phyloP scores from a whole-genome alignment of 2,797 vertebrate genomes.

The Falco novaeseelandiae region DNA sequence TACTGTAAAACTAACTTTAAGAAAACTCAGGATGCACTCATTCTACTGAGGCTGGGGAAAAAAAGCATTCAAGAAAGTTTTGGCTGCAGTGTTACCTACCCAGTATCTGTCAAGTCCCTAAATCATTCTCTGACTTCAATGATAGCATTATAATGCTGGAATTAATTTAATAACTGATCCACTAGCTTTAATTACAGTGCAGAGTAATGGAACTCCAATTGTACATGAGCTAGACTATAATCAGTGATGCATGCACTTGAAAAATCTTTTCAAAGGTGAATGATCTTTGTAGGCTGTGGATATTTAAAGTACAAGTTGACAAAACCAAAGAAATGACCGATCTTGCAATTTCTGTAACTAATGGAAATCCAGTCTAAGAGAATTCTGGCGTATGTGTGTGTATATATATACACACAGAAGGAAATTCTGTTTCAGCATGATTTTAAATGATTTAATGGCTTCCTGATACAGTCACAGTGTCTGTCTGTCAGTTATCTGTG shows the following conservation, averaged over 20 bases:
- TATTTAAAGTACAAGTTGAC: not conserved
- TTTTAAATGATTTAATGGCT: not conserved
- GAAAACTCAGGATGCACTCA: not conserved
- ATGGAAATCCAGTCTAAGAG: not conserved
- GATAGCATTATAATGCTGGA: not conserved
- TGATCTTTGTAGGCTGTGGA: not conserved
- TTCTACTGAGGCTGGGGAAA: not conserved
- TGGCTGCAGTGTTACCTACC: not conserved
- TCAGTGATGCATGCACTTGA: not conserved
- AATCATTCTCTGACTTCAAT: not conserved
- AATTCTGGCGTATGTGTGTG: not conserved
- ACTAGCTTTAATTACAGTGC: not conserved
- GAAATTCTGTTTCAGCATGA: not conserved
- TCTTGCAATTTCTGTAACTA: not conserved
- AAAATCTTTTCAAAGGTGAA: not conserved
- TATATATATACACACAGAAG: no score
- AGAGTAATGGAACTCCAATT: constrained; percentile 5
- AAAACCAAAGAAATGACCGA: not conserved
- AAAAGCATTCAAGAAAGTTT: not conserved
- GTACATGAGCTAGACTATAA: not conserved
- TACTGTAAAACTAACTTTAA: not conserved
- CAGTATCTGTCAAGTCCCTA: not conserved
- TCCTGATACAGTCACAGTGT: not conserved
- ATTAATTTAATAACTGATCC: constrained; percentile 47
- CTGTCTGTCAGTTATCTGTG: not conserved